phyloP scores from a whole-genome alignment of 2,888 invertebrate genomes.

The Synanthedon vespiformis region DNA sequence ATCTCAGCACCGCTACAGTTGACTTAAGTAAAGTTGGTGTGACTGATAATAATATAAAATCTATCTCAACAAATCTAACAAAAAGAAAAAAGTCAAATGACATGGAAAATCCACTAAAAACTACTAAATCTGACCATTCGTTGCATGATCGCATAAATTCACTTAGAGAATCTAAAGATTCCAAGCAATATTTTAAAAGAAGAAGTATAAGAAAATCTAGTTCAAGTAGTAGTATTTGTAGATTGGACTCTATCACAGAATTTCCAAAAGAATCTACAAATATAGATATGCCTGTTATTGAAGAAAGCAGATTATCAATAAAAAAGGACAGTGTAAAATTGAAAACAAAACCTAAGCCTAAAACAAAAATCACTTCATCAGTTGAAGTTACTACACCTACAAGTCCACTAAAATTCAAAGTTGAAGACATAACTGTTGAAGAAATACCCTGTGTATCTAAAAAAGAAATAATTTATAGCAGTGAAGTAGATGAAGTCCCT shows the following conservation, averaged over 20 bases:
- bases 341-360: conserved; percentile 42
- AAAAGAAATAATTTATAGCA: conserved; percentile 48
- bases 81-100: conserved; percentile 22
- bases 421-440: conserved; percentile 72
- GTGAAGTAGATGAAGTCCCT: conserved; percentile 29
- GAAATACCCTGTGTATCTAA: conserved; percentile 50
- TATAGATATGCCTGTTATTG: conserved; percentile 46
- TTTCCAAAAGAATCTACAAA: conserved; percentile 34
- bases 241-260: conserved; percentile 60
- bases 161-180: conserved; percentile 23
- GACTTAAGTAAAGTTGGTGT: conserved; percentile 58
- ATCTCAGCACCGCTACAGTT: conserved; percentile 54
- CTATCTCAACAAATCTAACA: conserved; percentile 13
- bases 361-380: conserved; percentile 66
- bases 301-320: conserved; percentile 47
- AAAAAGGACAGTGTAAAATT: conserved; percentile 18
- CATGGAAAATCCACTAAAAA: conserved; percentile 34
- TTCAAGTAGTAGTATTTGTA: conserved; percentile 51
- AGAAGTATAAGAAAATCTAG: conserved; percentile 54
- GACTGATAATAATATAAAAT: conserved; percentile 13
- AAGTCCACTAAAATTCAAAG: conserved; percentile 62
- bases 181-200: conserved; percentile 28
- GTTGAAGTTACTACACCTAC: conserved; percentile 61
- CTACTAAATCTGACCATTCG: conserved; percentile 60
- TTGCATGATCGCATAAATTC: conserved; percentile 42